Conservation (phyloP, 2,797 vertebrate species). For the Spinus olivaceus region DNA sequence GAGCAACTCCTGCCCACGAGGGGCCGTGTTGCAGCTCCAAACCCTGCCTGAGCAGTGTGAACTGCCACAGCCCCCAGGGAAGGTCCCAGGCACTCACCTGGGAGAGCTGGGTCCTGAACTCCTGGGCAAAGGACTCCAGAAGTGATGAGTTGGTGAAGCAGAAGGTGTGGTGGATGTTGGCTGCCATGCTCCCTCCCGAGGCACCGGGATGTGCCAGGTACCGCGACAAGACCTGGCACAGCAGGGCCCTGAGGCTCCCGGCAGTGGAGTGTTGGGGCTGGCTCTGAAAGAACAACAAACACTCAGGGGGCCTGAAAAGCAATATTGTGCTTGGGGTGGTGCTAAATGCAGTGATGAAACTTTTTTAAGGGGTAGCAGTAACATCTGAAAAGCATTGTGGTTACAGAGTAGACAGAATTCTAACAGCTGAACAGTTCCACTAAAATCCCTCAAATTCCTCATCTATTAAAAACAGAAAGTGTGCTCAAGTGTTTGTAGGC, state of each 20-base stretch:
- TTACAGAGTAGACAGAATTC: not conserved
- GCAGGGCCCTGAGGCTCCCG: constrained; percentile 57
- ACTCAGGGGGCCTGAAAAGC: not conserved
- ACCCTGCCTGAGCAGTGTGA: fast-evolving
- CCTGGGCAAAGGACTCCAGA: constrained; percentile 62
- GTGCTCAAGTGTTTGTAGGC: not conserved
- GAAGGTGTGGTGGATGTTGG: constrained; percentile 70
- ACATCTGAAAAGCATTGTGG: not conserved
- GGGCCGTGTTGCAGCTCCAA: fast-evolving
- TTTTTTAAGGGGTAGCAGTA: not conserved
- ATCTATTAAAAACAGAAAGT: not conserved
- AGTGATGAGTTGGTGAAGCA: constrained; percentile 68
- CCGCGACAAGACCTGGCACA: constrained; percentile 56
- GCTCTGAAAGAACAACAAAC: constrained; percentile 19
- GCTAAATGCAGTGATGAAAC: not conserved
- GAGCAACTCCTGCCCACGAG: not conserved
- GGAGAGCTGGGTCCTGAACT: constrained; percentile 65
- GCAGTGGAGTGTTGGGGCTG: constrained; percentile 40
- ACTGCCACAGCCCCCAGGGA: not conserved
- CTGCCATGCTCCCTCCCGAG: constrained; percentile 53
- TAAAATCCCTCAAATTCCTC: not conserved
- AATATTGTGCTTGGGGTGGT: not conserved
- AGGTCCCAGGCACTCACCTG: constrained; percentile 55
- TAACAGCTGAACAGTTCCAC: not conserved
- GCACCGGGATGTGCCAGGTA: not conserved